phyloP scores from a whole-genome alignment of 2,888 invertebrate species.

The Dynastes maya region DNA sequence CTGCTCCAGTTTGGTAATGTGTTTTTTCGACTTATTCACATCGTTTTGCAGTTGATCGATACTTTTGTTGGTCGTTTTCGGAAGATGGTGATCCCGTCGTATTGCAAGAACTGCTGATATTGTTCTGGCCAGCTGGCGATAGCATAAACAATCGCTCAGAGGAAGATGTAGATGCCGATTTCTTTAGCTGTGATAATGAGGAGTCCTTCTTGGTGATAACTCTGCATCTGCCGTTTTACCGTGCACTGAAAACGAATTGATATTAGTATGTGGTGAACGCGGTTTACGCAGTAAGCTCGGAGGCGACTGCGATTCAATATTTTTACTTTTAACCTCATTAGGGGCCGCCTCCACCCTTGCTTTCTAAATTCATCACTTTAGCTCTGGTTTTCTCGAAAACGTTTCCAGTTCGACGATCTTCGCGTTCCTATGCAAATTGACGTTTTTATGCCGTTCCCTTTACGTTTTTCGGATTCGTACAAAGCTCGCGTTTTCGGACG shows the following conservation, averaged over 20 bases:
- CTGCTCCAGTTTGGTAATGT: slow-evolving; percentile 65
- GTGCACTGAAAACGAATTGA: slow-evolving; percentile 67
- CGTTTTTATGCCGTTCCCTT: slow-evolving; percentile 69
- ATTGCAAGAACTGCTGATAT: neutral
- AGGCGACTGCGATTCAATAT: slow-evolving; percentile 53
- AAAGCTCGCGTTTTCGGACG: slow-evolving; percentile 59
- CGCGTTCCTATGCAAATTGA: slow-evolving; percentile 69
- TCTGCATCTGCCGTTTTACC: slow-evolving; percentile 66
- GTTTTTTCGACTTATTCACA: slow-evolving; percentile 58
- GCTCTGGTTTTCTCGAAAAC: slow-evolving; percentile 64
- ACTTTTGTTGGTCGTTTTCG: slow-evolving; percentile 31
- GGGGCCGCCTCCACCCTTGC: slow-evolving; percentile 63
- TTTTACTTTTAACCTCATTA: slow-evolving; percentile 65
- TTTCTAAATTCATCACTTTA: slow-evolving; percentile 64
- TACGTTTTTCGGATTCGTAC: slow-evolving; percentile 70
- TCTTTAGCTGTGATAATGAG: slow-evolving; percentile 49
- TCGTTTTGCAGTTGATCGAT: slow-evolving; percentile 54
- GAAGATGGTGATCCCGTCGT: slow-evolving; percentile 30
- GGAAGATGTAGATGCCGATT: slow-evolving; percentile 41
- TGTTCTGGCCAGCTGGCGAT: slow-evolving; percentile 27
- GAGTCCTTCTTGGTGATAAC: slow-evolving; percentile 58
- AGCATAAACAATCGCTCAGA: slow-evolving; percentile 21
- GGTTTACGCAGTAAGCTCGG: slow-evolving; percentile 52
- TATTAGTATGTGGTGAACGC: slow-evolving; percentile 63
- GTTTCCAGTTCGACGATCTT: slow-evolving; percentile 70